Evolutionary conservation across 1,140 invertebrate genomes (phyloP).

Genomic region (Centruroides vittatus): DNA sequence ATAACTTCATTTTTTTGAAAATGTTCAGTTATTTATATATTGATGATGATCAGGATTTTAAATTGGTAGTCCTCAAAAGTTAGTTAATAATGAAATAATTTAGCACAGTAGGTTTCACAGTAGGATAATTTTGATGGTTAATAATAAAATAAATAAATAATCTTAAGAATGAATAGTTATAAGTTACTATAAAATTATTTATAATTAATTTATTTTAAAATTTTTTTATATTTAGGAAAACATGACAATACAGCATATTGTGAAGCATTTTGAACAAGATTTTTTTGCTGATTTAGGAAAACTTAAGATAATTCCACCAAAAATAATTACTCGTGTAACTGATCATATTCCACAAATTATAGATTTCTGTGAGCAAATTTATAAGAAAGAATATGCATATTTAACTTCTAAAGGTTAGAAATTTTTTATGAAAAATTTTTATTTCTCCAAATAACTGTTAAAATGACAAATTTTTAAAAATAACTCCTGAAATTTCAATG

Average conservation of each 20-base stretch:
- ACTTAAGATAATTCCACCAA: slow-evolving; percentile 53
- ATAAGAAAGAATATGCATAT: slow-evolving; percentile 52
- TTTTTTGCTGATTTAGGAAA: slow-evolving; percentile 63
- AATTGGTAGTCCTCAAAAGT: too few species aligned
- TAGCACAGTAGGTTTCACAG: too few species aligned
- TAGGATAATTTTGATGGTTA: too few species aligned
- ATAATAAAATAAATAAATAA: too few species aligned
- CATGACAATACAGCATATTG: slow-evolving; percentile 39
- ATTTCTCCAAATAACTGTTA: too few species aligned
- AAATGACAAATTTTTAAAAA: too few species aligned
- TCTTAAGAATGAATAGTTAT: too few species aligned
- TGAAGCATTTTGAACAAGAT: slow-evolving; percentile 57
- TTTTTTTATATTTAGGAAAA: slow-evolving; percentile 19
- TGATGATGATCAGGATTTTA: too few species aligned
- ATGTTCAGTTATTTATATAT: too few species aligned
- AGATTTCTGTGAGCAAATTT: slow-evolving; percentile 51
- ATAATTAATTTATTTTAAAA: slow-evolving; percentile 1
- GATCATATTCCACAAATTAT: slow-evolving; percentile 64
- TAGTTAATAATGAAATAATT: too few species aligned
- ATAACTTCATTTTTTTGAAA: too few species aligned
- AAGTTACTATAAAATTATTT: not conserved
- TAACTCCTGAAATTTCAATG: too few species aligned
- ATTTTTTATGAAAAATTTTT: not conserved
- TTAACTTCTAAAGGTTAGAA: slow-evolving; percentile 23
- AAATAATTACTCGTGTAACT: slow-evolving; percentile 55